Evolutionary conservation across 2,888 invertebrate species (phyloP).

Genomic region (Cheilosia soror): DNA sequence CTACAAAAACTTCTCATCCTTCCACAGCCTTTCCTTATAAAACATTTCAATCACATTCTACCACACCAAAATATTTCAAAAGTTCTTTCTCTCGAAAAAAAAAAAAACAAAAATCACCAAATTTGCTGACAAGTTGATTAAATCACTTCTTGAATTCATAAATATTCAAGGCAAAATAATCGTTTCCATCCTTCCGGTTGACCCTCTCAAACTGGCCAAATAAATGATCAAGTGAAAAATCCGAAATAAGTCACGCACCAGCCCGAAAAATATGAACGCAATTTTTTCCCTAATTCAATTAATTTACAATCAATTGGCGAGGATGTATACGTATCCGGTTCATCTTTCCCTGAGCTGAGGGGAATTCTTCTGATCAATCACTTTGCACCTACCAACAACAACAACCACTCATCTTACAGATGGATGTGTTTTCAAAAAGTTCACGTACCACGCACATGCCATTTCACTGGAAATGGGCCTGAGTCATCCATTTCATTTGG

Average conservation of each 20-base stretch:
- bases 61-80: background rate
- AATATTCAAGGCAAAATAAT: conserved; percentile 11
- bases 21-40: background rate
- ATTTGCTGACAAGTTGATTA: background rate
- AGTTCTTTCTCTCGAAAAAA: background rate
- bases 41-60: conserved; percentile 24
- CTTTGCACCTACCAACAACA: conserved; percentile 25
- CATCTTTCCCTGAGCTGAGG: conserved; percentile 22
- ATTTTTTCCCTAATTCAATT: conserved; percentile 56
- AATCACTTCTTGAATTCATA: conserved; percentile 28
- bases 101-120: background rate
- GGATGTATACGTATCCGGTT: conserved; percentile 17
- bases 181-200: background rate
- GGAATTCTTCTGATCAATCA: conserved; percentile 42
- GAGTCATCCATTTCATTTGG: conserved; percentile 56
- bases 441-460: conserved; percentile 35
- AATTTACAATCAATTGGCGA: conserved; percentile 59
- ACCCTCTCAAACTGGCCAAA: conserved; percentile 4
- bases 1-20: background rate
- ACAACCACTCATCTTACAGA: background rate
- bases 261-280: conserved; percentile 38
- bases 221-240: conserved; percentile 27
- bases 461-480: conserved; percentile 37
- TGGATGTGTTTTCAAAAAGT: conserved; percentile 16
- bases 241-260: conserved; percentile 42